These are phyloP conservation scores for Philotrypesis tridentata DNA, from an alignment of 1,140 invertebrate species.

Conservation along the genomic window DNA sequence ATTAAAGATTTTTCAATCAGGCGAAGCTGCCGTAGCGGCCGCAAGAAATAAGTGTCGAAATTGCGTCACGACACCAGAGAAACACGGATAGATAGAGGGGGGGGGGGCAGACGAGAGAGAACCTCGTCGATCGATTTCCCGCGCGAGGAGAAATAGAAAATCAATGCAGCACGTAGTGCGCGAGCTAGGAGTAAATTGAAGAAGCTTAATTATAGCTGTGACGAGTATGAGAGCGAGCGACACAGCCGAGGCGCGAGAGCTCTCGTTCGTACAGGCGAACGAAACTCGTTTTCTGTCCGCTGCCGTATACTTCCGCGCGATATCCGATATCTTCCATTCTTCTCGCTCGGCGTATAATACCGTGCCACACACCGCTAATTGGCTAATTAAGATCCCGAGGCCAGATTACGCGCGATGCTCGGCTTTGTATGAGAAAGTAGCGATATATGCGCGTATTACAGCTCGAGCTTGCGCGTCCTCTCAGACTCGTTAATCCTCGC, in stretches of 20 bases:
- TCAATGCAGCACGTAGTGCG: background rate
- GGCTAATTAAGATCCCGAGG: constrained; percentile 57
- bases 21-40: no score
- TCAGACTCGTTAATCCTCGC: background rate
- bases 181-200: background rate
- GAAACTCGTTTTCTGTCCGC: constrained; percentile 21
- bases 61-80: no score
- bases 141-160: background rate
- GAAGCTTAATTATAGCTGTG: background rate
- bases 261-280: background rate
- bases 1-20: no score
- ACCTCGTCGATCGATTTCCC: background rate
- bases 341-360: background rate
- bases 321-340: constrained; percentile 23
- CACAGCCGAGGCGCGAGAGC: no score
- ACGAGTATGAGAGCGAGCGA: background rate
- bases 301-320: constrained; percentile 25
- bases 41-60: no score
- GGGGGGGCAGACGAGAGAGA: no score
- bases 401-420: constrained; percentile 55
- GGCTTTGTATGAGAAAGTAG: background rate
- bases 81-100: no score
- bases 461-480: background rate
- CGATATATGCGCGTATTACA: background rate
- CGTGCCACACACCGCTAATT: constrained; percentile 23